These are phyloP conservation scores for Panurus biarmicus DNA, from an alignment of 2,113 vertebrate species.

Conservation along the genomic window DNA sequence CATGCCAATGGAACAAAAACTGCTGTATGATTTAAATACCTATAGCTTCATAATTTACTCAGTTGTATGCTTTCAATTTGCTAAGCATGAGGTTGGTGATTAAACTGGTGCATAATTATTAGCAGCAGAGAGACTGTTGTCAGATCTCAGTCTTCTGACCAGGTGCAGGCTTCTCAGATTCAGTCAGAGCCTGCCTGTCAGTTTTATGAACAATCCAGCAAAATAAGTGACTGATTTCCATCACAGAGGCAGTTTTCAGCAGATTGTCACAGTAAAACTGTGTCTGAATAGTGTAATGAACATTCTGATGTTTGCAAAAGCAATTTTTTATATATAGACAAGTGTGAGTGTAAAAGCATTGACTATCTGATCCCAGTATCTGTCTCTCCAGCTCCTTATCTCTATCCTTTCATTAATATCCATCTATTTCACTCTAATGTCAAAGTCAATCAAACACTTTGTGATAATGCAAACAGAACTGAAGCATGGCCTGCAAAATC, in stretches of 20 bases:
- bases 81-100: slow-evolving; percentile 71
- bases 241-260: slow-evolving; percentile 64
- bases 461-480: neutral
- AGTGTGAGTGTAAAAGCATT: slow-evolving; percentile 25
- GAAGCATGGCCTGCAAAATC: neutral
- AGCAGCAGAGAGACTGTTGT: slow-evolving; percentile 70
- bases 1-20: slow-evolving; percentile 68
- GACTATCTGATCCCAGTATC: neutral
- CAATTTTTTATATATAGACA: slow-evolving; percentile 32
- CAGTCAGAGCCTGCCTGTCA: slow-evolving; percentile 64
- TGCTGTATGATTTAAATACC: slow-evolving; percentile 77
- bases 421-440: neutral
- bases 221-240: slow-evolving; percentile 77
- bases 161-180: slow-evolving; percentile 74
- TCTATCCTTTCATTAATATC: neutral
- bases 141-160: slow-evolving; percentile 74
- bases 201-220: slow-evolving; percentile 69
- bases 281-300: slow-evolving; percentile 71
- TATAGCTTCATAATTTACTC: slow-evolving; percentile 73
- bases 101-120: slow-evolving; percentile 76
- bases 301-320: slow-evolving; percentile 56
- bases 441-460: slow-evolving; percentile 7
- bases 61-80: slow-evolving; percentile 69
- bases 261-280: slow-evolving; percentile 65
- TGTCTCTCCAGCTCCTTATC: neutral